A percentile compares a stretch with the other conserved stretches of the same genome.
Conservation (phyloP, 2,888 invertebrate species). For the Drosophila borealis region DNA sequence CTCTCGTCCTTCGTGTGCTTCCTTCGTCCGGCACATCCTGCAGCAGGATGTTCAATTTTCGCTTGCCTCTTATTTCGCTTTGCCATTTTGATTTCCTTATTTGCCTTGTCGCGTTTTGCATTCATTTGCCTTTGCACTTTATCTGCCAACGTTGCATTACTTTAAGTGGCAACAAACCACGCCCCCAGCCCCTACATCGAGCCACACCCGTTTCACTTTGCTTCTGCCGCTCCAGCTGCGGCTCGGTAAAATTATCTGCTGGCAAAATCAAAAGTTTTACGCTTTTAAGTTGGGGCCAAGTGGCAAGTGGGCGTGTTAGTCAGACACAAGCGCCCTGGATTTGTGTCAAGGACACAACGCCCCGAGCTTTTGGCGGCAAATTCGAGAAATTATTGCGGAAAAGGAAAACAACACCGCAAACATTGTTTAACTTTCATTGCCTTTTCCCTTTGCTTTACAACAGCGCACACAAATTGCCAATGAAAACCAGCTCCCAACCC, state of each 20-base stretch:
- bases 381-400: slow-evolving; percentile 74
- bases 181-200: not conserved
- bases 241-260: slow-evolving; percentile 64
- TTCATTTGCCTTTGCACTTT: slow-evolving; percentile 62
- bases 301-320: slow-evolving; percentile 42
- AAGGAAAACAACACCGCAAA: slow-evolving; percentile 67
- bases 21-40: slow-evolving; percentile 64
- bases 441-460: slow-evolving; percentile 21
- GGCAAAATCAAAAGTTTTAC: slow-evolving; percentile 72
- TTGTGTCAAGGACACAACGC: slow-evolving; percentile 71
- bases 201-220: slow-evolving; percentile 25
- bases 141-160: slow-evolving; percentile 69
- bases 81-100: slow-evolving; percentile 78
- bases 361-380: slow-evolving; percentile 55
- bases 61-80: slow-evolving; percentile 73
- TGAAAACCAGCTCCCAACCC: slow-evolving; percentile 46
- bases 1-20: slow-evolving; percentile 30
- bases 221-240: slow-evolving; percentile 44
- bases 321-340: slow-evolving; percentile 33
- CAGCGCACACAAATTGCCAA: slow-evolving; percentile 46
- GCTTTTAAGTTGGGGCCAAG: slow-evolving; percentile 49
- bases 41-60: slow-evolving; percentile 79
- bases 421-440: slow-evolving; percentile 74
- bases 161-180: slow-evolving; percentile 65
- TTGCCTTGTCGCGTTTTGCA: slow-evolving; percentile 72